Percentiles rank a stretch among this genome's conserved stretches.
Evolutionary conservation across 64 coral and sea anemone genomes (phyloP).

Genomic region (Dendrophyllia cribrosa): DNA sequence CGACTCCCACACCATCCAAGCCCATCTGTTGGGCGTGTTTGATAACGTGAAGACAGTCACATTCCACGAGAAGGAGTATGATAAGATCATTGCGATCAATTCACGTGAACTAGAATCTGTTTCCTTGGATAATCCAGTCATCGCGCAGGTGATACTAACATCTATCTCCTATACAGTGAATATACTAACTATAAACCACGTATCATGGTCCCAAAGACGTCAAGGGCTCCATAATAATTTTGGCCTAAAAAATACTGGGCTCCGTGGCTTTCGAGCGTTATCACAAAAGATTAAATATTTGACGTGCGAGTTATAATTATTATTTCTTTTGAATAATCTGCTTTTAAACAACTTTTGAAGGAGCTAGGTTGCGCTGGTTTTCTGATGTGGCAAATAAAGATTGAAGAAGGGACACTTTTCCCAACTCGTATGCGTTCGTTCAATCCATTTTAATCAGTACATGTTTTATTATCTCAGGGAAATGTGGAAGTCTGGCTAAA

Average conservation of each 20-base stretch:
- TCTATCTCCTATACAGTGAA: neutral
- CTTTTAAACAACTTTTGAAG: too few relatives aligned
- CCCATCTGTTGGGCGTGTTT: conserved; percentile 92
- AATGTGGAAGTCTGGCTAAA: conserved; percentile 97
- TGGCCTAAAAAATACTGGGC: too few relatives aligned
- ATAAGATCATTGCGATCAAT: conserved; percentile 96
- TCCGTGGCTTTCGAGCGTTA: too few relatives aligned
- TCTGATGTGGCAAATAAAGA: too few relatives aligned
- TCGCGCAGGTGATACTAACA: conserved; percentile 82
- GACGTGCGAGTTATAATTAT: neutral
- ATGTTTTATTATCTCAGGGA: conserved; percentile 54
- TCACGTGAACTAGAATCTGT: conserved; percentile 92
- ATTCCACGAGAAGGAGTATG: conserved; percentile 97
- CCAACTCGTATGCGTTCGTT: neutral
- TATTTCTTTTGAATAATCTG: neutral
- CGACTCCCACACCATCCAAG: conserved; percentile 97
- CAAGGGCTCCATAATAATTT: too few relatives aligned
- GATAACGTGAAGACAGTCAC: conserved; percentile 99
- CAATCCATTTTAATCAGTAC: neutral
- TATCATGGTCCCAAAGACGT: neutral
- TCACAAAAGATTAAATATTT: too few relatives aligned
- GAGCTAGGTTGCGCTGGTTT: too few relatives aligned
- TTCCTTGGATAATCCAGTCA: conserved; percentile 86
- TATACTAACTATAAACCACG: neutral
- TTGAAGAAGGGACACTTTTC: too few relatives aligned